Evolutionary conservation across 1,140 invertebrate genomes (phyloP).

Genomic region (Solenopsis invicta): DNA sequence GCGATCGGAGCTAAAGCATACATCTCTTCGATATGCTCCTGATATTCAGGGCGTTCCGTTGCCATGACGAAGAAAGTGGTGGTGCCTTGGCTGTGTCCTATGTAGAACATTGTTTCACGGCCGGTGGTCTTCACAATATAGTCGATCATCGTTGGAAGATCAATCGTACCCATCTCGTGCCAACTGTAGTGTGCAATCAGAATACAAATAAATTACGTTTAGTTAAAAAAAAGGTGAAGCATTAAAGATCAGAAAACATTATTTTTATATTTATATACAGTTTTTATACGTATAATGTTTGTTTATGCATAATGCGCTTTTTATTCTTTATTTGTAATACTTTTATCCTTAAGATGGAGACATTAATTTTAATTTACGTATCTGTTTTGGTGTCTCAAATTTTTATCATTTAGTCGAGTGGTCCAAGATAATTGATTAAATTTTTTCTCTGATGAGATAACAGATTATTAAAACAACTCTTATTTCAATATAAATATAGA

Average conservation of each 20-base stretch:
- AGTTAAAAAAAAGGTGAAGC: neutral
- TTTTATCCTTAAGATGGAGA: no score
- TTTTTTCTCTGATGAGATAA: no score
- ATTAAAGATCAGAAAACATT: slow-evolving; percentile 1
- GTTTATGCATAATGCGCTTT: no score
- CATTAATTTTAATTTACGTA: no score
- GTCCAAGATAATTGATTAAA: no score
- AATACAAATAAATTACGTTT: neutral
- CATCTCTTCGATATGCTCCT: slow-evolving; percentile 86
- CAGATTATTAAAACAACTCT: neutral
- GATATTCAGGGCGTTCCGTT: slow-evolving; percentile 89
- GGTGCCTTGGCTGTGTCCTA: slow-evolving; percentile 90
- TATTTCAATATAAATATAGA: neutral
- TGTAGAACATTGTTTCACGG: slow-evolving; percentile 88
- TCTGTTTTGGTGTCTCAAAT: no score
- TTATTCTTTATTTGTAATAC: no score
- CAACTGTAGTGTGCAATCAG: slow-evolving; percentile 80
- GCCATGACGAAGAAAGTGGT: slow-evolving; percentile 89
- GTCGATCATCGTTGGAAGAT: slow-evolving; percentile 92
- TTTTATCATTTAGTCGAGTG: no score
- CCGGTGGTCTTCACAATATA: slow-evolving; percentile 88
- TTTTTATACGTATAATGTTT: no score
- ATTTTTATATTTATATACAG: no score
- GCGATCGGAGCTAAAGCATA: slow-evolving; percentile 89
- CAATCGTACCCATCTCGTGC: slow-evolving; percentile 92